These are phyloP conservation scores for Cyclargus thomasi DNA, from an alignment of 1,140 invertebrate species.

Conservation along the genomic window DNA sequence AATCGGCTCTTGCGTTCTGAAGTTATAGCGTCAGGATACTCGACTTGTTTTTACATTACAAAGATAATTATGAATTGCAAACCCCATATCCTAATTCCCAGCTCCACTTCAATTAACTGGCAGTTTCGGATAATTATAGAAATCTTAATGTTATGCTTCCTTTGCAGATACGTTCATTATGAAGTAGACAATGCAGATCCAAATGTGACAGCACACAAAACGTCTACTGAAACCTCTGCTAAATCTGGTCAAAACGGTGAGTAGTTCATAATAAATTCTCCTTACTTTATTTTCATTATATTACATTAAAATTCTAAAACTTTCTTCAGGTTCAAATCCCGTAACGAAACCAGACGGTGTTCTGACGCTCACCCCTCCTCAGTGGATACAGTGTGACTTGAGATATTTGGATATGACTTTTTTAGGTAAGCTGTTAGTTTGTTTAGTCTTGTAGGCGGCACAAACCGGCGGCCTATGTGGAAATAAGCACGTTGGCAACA, in stretches of 20 bases:
- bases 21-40: no score
- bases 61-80: no score
- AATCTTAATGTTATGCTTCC: neutral
- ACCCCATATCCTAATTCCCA: no score
- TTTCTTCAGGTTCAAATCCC: constrained; percentile 42
- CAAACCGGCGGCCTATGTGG: no score
- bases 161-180: constrained; percentile 55
- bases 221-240: constrained; percentile 24
- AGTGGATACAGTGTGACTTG: constrained; percentile 98
- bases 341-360: constrained; percentile 70
- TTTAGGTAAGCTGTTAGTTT: constrained; percentile 79
- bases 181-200: constrained; percentile 63
- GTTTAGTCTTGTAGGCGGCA: no score
- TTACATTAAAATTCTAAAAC: neutral
- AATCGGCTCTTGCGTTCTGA: no score
- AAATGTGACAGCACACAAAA: constrained; percentile 38
- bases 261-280: neutral
- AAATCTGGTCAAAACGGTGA: constrained; percentile 52
- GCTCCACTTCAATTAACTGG: no score
- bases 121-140: no score
- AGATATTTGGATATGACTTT: constrained; percentile 96
- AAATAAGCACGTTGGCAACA: no score
- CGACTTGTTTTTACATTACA: no score
- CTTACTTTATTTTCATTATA: neutral
- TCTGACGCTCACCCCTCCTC: constrained; percentile 87